Evolutionary conservation across 2,113 vertebrate genomes (phyloP), one percentile per base, ranked within the genome.

Genomic region (Heterotilapia buettikoferi): DNA sequence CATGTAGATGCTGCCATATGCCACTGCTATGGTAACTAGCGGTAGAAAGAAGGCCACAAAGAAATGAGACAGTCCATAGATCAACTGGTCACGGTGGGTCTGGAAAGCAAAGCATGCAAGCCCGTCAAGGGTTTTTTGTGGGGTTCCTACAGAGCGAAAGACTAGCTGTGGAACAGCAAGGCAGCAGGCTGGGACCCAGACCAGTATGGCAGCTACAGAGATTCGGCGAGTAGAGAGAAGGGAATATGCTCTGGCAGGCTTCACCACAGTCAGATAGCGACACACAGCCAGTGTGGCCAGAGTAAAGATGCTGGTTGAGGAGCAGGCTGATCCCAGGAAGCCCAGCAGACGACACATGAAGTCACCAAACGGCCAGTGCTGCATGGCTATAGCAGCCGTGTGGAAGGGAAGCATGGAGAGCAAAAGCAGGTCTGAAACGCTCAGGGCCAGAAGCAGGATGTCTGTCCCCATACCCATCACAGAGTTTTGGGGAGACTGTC

Each of bases 361-460:
- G 79, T 89, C 52, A 12, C 96, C 96, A 21, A 97, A 97, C 0
- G 95, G 94, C 96, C 96, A 96, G 3, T 57, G 71, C 36, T 93
- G 92, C 73, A 89, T 80, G n/a, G 92, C 95, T 8, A 96, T 92
- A 88, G 96, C 92, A 1, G 61, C 90, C 0, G 96, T 92, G 94
- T 97, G 95, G 83, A 96, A 97, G 12, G 96, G 96, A 33, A 97
- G 61, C 68, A 92, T 91, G 57, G 86, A 87, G n/a, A 97, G 96
- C 73, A 97, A 66, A 2, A 96, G 93, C 56, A 96, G 91, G 87
- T 97, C 96, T 0, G 96, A 95, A 3, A 86, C 71, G 9, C 96
- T 97, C 52, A 97, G 91, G 18, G 94, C 92, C 86, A 97, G 82
- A 26, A 97, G 95, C 43, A 97, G 94, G 40, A 92, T 59, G 84